phyloP scores from a whole-genome alignment of 2,113 vertebrate genomes.

The Macrotis lagotis region DNA sequence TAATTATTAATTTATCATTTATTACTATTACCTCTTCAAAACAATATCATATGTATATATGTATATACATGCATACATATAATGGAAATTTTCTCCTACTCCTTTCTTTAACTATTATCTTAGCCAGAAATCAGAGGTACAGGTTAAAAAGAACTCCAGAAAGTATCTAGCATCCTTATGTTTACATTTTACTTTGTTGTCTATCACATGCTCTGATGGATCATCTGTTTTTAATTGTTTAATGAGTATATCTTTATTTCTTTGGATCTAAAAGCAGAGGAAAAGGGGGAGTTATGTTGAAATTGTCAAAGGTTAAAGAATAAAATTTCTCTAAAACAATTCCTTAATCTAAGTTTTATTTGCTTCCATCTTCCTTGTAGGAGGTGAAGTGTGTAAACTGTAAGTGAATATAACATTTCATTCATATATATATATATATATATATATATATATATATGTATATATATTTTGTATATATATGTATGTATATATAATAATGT shows the following conservation, averaged over 20 bases:
- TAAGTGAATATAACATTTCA: slow-evolving; percentile 8
- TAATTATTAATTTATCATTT: no score
- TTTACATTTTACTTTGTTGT: background rate
- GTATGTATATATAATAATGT: no score
- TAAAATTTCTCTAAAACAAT: background rate
- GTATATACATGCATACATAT: background rate
- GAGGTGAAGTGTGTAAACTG: background rate
- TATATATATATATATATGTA: no score
- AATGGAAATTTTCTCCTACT: background rate
- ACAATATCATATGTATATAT: background rate
- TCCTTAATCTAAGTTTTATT: background rate
- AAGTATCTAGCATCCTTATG: background rate
- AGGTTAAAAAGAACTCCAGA: background rate
- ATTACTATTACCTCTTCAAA: background rate
- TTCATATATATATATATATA: no score
- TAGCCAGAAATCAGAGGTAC: background rate
- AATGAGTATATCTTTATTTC: slow-evolving; percentile 9
- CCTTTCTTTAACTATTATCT: no score
- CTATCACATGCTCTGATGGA: background rate
- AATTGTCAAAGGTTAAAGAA: slow-evolving; percentile 7
- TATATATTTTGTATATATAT: no score
- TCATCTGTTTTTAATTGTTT: background rate
- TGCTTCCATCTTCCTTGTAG: background rate
- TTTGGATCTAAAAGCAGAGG: background rate
- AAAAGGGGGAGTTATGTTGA: slow-evolving; percentile 18